Base-by-base conservation (phyloP, 2,888 invertebrate genomes). In the Eupithecia abbreviata region DNA sequence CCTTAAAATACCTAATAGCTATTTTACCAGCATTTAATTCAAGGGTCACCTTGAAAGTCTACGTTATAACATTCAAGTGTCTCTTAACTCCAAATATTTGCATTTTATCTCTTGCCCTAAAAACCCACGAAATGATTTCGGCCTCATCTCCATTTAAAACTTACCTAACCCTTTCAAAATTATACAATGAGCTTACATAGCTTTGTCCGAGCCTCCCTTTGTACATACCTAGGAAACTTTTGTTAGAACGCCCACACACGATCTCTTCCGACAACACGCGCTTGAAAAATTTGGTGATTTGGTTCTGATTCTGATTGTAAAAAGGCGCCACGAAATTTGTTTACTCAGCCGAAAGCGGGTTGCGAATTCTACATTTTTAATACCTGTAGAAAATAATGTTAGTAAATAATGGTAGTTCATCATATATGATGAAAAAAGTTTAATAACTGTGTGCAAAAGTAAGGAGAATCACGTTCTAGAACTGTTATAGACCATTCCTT, bases 91-190 rank as follows among this genome's bases (percentile, higher is more conserved):
- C 47, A 67, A 72, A 77, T 74, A 79, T 81, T 81, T 78, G 81
- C 79, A 81, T 81, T 77, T 77, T 77, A 77, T 74, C 71, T 69
- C 51, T n/a, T 62, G 51, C 66, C 71, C 72, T 75, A 74, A 66
- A 51, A 73, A 71, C 77, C 71, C 72, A 72, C 75, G 58, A 62
- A 78, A 81, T 73, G 51, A 49, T 55, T 76, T 72, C 70, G 47
- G 47, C 51, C 75, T 76, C 71, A 70, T 62, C 71, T 77, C 76
- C 72, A 49, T 77, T 77, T 74, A 66, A 41, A 78, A 67, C 66
- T 75, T 76, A 67, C 66, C 74, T 74, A 77, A 76, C 69, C 76
- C 77, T 72, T 77, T 75, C 73, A 75, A 75, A 79, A 79, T 77
- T 80, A 76, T 76, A 73, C 71, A 73, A 66, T 47, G 47, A 69